Evolutionary conservation across 2,797 vertebrate species (phyloP).

Genomic region (Artibeus lituratus): DNA sequence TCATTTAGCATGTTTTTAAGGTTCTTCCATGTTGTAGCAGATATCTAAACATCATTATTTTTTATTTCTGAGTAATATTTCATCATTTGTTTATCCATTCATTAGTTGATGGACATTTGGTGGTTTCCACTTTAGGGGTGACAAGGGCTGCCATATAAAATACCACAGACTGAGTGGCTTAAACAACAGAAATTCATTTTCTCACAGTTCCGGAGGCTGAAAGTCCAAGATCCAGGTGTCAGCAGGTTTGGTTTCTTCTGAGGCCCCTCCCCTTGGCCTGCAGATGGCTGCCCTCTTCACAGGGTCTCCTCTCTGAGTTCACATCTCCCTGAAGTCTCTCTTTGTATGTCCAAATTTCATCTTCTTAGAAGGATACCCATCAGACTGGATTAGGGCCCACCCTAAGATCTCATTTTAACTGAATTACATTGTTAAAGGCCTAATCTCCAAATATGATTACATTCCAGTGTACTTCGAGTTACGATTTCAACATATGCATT

Average conservation of each 20-base stretch:
- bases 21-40: not conserved
- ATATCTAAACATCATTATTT: not conserved
- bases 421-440: not conserved
- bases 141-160: not conserved
- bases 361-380: not conserved
- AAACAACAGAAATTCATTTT: not conserved
- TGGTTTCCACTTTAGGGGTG: not conserved
- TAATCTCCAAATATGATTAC: not conserved
- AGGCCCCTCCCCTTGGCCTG: not conserved
- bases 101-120: not conserved
- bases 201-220: not conserved
- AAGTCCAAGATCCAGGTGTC: not conserved
- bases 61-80: not conserved
- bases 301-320: not conserved
- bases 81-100: not conserved
- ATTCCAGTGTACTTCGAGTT: not conserved
- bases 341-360: not conserved
- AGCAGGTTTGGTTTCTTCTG: not conserved
- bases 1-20: not conserved
- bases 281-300: not conserved
- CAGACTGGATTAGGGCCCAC: not conserved
- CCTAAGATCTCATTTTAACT: not conserved
- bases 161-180: not conserved
- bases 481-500: not conserved
- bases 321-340: not conserved